Evolutionary conservation across 2,888 invertebrate species (phyloP), one percentile per base, ranked within the genome.

Genomic region (Drosophila differens): DNA sequence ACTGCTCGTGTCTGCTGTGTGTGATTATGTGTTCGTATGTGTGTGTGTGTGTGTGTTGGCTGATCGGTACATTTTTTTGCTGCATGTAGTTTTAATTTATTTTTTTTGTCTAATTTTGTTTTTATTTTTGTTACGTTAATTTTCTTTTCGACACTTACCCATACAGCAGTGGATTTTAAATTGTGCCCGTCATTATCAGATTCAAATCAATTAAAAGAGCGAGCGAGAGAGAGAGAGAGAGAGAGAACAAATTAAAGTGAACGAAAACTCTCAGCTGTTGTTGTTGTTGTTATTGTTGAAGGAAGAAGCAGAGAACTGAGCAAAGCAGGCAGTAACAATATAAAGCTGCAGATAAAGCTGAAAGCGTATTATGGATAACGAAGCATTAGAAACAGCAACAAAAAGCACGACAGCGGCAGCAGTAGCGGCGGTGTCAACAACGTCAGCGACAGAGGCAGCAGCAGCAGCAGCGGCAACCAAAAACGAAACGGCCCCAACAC

Each of bases 341-440:
- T 65, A 71, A 70, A 61, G 52, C 59, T 67, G 67, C 58, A 70
- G 73, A 81, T 69, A 79, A 85, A 89, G 70, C 73, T 80, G 83
- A 89, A 79, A 86, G 88, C 81, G 76, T 90, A 91, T 92, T 92
- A 92, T 92, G 92, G 92, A 92, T 91, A 92, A 91, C 91, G 82
- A 89, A 79, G 84, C 92, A 81, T 79, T 84, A 81, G 90, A 90
- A 88, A 67, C 86, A 90, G 67, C 84, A 79, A 83, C 81, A 82
- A 84, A 83, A 78, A 82, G 82, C 80, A 76, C 90, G 76, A 74
- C 91, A 82, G 68, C 83, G 73, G 79, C 83, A 71, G 57, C 65
- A 57, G 70, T 74, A 67, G 71, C 58, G 52, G 59, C 74, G 52
- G 62, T 52, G 64, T 59, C 74, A 73, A 58, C 76, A 68, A 53